These are phyloP conservation scores for Menidia menidia DNA, from an alignment of 2,797 vertebrate genomes.

Conservation along the genomic window DNA sequence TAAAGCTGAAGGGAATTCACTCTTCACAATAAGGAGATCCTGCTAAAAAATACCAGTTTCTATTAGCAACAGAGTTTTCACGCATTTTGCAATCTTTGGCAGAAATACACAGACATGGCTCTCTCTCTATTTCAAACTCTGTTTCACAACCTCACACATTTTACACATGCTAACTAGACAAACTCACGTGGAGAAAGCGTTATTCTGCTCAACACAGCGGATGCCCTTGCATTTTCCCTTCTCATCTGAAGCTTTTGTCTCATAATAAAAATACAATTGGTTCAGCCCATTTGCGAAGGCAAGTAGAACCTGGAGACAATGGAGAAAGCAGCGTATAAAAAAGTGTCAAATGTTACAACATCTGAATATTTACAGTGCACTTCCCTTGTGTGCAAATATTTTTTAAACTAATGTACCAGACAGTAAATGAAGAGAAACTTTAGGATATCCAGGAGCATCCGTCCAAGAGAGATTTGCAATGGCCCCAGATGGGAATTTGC, in stretches of 20 bases:
- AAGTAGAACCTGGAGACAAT: slow-evolving; percentile 84
- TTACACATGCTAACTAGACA: neutral
- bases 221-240: slow-evolving; percentile 92
- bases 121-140: slow-evolving; percentile 1
- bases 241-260: slow-evolving; percentile 82
- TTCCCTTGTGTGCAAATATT: neutral
- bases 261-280: slow-evolving; percentile 98
- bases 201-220: slow-evolving; percentile 95
- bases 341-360: neutral
- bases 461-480: slow-evolving; percentile 95
- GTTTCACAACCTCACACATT: slow-evolving; percentile 31
- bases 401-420: slow-evolving; percentile 76
- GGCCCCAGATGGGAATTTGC: slow-evolving; percentile 98
- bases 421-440: slow-evolving; percentile 99
- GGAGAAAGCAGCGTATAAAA: neutral
- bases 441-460: slow-evolving; percentile 98
- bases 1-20: neutral
- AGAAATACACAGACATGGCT: neutral
- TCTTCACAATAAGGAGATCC: neutral
- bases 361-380: neutral
- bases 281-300: slow-evolving; percentile 98
- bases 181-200: slow-evolving; percentile 98
- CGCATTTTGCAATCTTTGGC: slow-evolving; percentile 13
- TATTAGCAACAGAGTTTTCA: slow-evolving; percentile 25
- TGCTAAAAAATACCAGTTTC: slow-evolving; percentile 11